These are phyloP conservation scores for Morbakka virulenta DNA, from an alignment of 30 jellyfish, hydroid and myxozoan genomes.

Conservation along the genomic window DNA sequence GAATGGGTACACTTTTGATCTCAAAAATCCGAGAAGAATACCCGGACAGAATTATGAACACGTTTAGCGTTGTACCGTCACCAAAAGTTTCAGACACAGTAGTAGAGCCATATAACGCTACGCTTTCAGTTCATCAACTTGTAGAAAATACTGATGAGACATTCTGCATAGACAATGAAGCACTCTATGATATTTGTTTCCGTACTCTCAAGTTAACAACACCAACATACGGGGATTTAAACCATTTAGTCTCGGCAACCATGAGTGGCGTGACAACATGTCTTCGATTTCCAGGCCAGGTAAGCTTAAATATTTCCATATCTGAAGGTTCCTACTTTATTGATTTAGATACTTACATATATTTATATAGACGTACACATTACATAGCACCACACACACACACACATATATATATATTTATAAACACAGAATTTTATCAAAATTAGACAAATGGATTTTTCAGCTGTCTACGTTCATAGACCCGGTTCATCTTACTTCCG, in stretches of 20 bases:
- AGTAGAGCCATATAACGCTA: slow-evolving; percentile 99
- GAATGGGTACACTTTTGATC: slow-evolving; percentile 98
- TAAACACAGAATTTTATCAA: too few relatives aligned
- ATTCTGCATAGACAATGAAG: slow-evolving; percentile 98
- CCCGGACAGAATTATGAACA: slow-evolving; percentile 99
- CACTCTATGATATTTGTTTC: slow-evolving; percentile 96
- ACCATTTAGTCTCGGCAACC: slow-evolving; percentile 96
- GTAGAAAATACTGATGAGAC: slow-evolving; percentile 98
- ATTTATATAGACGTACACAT: too few relatives aligned
- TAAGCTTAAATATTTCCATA: too few relatives aligned
- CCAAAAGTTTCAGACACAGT: slow-evolving; percentile 99
- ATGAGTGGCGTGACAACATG: slow-evolving; percentile 99
- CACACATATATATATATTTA: too few relatives aligned
- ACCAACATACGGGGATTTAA: too few relatives aligned
- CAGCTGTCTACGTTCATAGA: too few relatives aligned
- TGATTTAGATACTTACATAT: too few relatives aligned
- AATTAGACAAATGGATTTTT: too few relatives aligned
- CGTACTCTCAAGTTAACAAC: too few relatives aligned
- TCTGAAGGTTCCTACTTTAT: too few relatives aligned
- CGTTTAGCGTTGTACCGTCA: slow-evolving; percentile 98
- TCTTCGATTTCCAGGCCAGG: slow-evolving; percentile 99
- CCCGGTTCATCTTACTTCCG: too few relatives aligned
- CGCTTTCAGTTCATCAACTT: slow-evolving; percentile 96
- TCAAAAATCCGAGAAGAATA: slow-evolving; percentile 97
- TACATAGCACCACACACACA: too few relatives aligned